Base-by-base conservation (phyloP, 2,113 vertebrate genomes). In the Morone chrysops region DNA sequence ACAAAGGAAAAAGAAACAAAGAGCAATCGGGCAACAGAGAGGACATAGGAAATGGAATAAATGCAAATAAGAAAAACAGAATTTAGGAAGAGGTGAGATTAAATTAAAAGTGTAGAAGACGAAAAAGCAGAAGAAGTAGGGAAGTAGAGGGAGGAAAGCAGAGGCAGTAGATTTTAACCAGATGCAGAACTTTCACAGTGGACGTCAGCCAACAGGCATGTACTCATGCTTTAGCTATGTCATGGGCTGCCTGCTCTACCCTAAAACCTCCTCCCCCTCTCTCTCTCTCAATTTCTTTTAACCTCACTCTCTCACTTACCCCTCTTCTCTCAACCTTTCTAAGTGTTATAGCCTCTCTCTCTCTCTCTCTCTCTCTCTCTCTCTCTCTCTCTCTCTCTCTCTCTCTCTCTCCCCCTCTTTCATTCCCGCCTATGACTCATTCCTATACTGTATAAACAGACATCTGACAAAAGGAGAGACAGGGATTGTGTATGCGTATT, bases 201-300 rank as follows among this genome's bases (percentile, higher is more conserved):
- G 92, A 92, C 59, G 85, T 87, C 76, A 82, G 94, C 95, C 95
- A 96, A 81, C 90, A 90, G 90, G 91, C 92, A 94, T 94, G 94
- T 85, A 93, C 93, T 96, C 93, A 96, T 95, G 94, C 94, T 90
- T 88, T 62, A 96, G 93, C 92, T 96, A 96, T 96, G 93, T 95
- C 82, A 91, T 67, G 87, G 84, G 82, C 92, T 74, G 91, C 81
- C 76, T 84, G 72, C 85, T 79, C 87, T 71, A 57, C 74, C 75
- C 87, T 78, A 67, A 84, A 87, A 82, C 78, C 85, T 61, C 87
- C 88, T 48, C 62, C 40, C 53, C 38, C 66, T 43, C 41, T 57
- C 66, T 76, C 65, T 59, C 43, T 43, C 43, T 31, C 31, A 31
- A 13, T 41, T 62, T 62, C 66, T 75, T 78, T 80, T 53, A 84